phyloP scores from a whole-genome alignment of 1,140 invertebrate species.

The Leptinotarsa defecta region DNA sequence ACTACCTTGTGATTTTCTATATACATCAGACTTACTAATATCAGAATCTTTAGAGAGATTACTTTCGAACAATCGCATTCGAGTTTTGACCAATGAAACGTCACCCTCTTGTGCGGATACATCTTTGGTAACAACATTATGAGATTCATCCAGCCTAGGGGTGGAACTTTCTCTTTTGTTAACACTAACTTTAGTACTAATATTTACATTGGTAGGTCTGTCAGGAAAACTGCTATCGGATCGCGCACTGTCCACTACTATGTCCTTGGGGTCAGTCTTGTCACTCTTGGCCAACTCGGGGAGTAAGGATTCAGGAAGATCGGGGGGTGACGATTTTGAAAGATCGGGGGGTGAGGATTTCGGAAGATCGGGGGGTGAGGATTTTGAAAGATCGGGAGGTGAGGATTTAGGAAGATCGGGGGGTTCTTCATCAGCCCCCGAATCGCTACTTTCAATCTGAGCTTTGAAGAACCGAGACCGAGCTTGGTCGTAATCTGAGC shows the following conservation, averaged over 20 bases:
- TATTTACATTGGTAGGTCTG: conserved; percentile 31
- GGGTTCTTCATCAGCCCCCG: conserved; percentile 40
- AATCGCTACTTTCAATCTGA: conserved; percentile 46
- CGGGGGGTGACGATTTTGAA: conserved; percentile 40
- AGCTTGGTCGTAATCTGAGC: conserved; percentile 49
- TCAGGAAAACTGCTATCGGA: conserved; percentile 20
- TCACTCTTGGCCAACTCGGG: conserved; percentile 23
- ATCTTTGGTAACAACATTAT: conserved; percentile 54
- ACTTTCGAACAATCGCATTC: conserved; percentile 51
- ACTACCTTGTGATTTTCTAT: conserved; percentile 35
- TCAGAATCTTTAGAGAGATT: conserved; percentile 19
- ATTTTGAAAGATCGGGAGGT: conserved; percentile 5
- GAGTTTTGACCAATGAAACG: conserved; percentile 43
- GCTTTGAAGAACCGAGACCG: conserved; percentile 55
- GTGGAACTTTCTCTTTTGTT: conserved; percentile 44
- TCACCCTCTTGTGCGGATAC: conserved; percentile 33
- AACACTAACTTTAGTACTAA: conserved; percentile 45
- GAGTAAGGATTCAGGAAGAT: conserved; percentile 46
- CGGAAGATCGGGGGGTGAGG: conserved; percentile 47
- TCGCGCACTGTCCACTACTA: conserved; percentile 6
- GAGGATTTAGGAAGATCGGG: conserved; percentile 51
- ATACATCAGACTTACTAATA: conserved; percentile 43
- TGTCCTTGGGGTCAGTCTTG: conserved; percentile 10
- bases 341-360: conserved; percentile 47
- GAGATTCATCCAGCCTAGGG: conserved; percentile 42